Evolutionary conservation across 2,797 vertebrate species (phyloP), one percentile per base, ranked within the genome.

Genomic region (Tauraco hartlaubi): DNA sequence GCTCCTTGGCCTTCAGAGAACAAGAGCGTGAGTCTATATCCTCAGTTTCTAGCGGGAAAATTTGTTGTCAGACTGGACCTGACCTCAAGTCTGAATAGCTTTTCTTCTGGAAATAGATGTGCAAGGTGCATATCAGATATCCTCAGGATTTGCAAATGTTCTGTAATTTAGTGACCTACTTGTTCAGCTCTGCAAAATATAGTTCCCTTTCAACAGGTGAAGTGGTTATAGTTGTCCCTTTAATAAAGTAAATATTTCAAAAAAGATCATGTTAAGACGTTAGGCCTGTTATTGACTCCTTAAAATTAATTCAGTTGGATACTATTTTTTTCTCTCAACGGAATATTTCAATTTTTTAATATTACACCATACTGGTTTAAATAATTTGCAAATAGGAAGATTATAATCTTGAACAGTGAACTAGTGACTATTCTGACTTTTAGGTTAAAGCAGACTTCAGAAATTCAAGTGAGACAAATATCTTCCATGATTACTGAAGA

Each of bases 21-120:
- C 15, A 9, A 46, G 29, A 75, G 33, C 8, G 18, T 2, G 15
- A 0, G 0, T 8, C 0, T 3, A n/a, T 14, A 20, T 67, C 22
- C 90, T 46, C 61, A 18, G 35, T 9, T 21, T 21, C 52, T n/a
- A 44, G 35, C 5, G 63, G 33, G 20, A 87, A 78, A 43, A 22
- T 7, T 31, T 15, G 1, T 71, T 66, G 73, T 77, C 35, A 35
- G 11, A 31, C 6, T 31, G 35, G 25, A 90, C 21, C 63, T 58
- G 39, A 59, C 12, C 39, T 69, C 31, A 33, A 23, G 5, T 29
- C 14, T 31, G 62, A 87, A 61, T 6, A 73, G 12, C 4, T 76
- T 82, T 77, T 66, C 51, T 80, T 69, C 59, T 2, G 23, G 61
- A 71, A 83, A 77, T 5, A 31, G 54, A 76, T 14, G 15, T 5